phyloP scores from a whole-genome alignment of 1,140 invertebrate species.

The Dendroctonus ponderosae region DNA sequence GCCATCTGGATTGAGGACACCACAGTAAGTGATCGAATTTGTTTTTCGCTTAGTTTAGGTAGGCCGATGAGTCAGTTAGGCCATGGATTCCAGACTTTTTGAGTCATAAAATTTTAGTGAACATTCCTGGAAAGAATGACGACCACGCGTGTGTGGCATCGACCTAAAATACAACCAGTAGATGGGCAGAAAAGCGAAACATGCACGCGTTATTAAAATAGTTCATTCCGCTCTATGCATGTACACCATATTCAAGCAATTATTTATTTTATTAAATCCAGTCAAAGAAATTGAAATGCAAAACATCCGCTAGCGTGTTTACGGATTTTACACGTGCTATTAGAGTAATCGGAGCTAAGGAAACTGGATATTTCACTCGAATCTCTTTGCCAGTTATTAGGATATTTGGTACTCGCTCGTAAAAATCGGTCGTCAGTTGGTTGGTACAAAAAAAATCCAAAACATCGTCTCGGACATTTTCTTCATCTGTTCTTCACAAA shows the following conservation, averaged over 20 bases:
- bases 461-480: too few relatives aligned
- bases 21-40: constrained; percentile 4
- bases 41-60: not conserved
- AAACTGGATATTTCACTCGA: constrained; percentile 4
- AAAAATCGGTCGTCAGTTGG: too few relatives aligned
- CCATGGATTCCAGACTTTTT: too few relatives aligned
- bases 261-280: constrained; percentile 24
- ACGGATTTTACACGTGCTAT: constrained; percentile 22
- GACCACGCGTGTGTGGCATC: not conserved
- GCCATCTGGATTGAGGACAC: not conserved
- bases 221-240: not conserved
- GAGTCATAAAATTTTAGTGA: too few relatives aligned
- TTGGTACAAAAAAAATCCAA: too few relatives aligned
- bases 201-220: not conserved
- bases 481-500: too few relatives aligned
- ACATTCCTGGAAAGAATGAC: not conserved
- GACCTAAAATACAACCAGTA: constrained; percentile 5
- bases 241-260: constrained; percentile 9
- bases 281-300: constrained; percentile 18
- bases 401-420: too few relatives aligned
- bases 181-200: not conserved
- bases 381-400: too few relatives aligned
- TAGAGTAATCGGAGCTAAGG: constrained; percentile 10
- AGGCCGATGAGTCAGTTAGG: too few relatives aligned
- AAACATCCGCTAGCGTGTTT: constrained; percentile 25